Base-by-base conservation (phyloP, 2,888 invertebrate genomes). In the Onthophagus sagittarius region DNA sequence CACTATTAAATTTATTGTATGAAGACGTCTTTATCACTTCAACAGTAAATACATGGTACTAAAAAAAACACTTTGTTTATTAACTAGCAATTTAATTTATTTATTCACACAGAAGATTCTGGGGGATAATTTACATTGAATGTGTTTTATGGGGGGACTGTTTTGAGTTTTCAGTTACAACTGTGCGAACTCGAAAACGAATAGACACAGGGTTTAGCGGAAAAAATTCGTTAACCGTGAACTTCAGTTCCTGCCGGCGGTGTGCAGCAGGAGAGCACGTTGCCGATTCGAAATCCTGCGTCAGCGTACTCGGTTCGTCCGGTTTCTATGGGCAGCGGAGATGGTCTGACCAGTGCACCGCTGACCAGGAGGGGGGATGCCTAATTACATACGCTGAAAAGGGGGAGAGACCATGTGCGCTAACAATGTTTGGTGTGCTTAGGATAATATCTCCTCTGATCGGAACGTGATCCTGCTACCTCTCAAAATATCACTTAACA, bases 311-410 rank as follows among this genome's bases (percentile, higher is more conserved):
- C 69, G 74, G 74, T 71, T 76, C 81, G 83, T 83, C 82, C 82
- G 83, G 82, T 84, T 83, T 83, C 83, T 83, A 83, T 84, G 83
- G 83, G 83, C 80, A 82, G 81, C 83, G 82, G 84, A 83, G 85
- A 84, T 84, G 82, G 81, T 85, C 84, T 84, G 85, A 82, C 84
- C 84, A 82, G 81, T 82, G 81, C 81, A 80, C 81, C 81, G 81
- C 86, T 88, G 88, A 84, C 87, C 86, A 84, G 81, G 81, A 79
- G 81, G 76, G 81, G 81, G 79, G 82, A 53, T 53, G 81, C 79
- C 81, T 84, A 83, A 82, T 83, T 83, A 83, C 83, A 79, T 79
- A 79, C 79, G 77, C 39, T 53, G 39, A 53, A 53, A 23, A 53
- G 80, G 80, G 81, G 80, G 77, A 81, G 79, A 77, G 81, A 79